A percentile compares a stretch with the other conserved stretches of the same genome.
Evolutionary conservation across 2,797 vertebrate genomes (phyloP).

Genomic region (Xerus rutilus): DNA sequence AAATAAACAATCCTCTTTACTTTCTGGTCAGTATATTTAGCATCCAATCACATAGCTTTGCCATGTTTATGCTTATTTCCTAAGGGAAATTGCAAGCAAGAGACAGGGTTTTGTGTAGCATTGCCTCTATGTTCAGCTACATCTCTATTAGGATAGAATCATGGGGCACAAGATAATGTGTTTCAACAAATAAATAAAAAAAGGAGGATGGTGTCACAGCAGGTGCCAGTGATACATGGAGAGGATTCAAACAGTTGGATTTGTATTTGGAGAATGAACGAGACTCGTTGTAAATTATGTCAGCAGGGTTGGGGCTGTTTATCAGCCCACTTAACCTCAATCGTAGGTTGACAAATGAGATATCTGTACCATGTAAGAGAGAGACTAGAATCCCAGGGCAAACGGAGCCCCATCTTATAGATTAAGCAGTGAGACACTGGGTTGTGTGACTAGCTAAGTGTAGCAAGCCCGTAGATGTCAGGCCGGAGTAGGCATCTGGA

Average conservation of each 20-base stretch:
- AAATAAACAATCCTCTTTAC: too few relatives aligned
- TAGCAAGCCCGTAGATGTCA: background rate
- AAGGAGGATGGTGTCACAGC: too few relatives aligned
- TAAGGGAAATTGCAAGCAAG: constrained; percentile 7
- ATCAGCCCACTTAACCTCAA: background rate
- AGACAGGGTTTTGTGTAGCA: background rate
- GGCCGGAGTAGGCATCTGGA: background rate
- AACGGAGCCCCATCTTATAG: background rate
- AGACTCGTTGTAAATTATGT: background rate
- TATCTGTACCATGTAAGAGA: background rate
- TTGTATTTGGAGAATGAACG: background rate
- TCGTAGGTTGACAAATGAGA: background rate
- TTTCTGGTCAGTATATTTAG: background rate
- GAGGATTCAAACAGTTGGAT: background rate
- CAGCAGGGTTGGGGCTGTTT: background rate
- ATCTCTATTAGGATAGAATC: background rate
- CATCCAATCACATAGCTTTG: background rate
- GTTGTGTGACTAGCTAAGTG: background rate
- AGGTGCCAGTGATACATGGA: background rate
- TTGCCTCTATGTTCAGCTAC: background rate
- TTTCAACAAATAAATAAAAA: background rate
- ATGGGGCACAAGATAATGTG: background rate
- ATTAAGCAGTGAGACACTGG: background rate
- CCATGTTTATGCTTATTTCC: background rate
- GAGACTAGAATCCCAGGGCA: background rate